Conservation (phyloP, 2,888 invertebrate species). For the Sesia bembeciformis region DNA sequence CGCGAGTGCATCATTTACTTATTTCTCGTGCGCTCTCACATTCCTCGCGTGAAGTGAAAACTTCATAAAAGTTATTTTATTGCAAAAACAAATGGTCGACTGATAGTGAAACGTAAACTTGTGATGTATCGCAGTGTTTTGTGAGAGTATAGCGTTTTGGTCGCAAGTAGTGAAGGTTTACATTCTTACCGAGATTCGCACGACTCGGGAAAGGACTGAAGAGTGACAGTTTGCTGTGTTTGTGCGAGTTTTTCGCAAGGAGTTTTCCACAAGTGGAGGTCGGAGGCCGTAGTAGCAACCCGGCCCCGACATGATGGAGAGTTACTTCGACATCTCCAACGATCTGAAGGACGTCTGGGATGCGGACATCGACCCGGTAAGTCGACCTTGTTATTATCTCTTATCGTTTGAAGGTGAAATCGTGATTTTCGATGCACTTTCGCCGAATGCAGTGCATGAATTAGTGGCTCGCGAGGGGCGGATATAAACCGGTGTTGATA, state of each 20-base stretch:
- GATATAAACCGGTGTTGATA: constrained; percentile 13
- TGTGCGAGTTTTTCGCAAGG: constrained; percentile 41
- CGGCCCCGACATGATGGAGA: constrained; percentile 80
- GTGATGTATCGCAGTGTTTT: constrained; percentile 55
- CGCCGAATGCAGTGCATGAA: constrained; percentile 1
- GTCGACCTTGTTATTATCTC: constrained; percentile 54
- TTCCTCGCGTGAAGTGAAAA: constrained; percentile 61
- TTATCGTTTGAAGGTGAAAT: constrained; percentile 34
- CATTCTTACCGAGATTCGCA: constrained; percentile 38
- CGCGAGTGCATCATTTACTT: constrained; percentile 14
- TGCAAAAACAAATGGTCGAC: constrained; percentile 56
- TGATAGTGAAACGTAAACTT: constrained; percentile 62
- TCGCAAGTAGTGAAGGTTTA: constrained; percentile 31
- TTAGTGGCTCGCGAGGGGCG: constrained; percentile 3
- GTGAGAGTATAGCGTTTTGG: constrained; percentile 27
- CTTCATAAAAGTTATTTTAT: constrained; percentile 47
- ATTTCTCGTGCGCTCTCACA: constrained; percentile 14
- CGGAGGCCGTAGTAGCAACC: constrained; percentile 45
- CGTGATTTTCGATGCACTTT: constrained; percentile 1
- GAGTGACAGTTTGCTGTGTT: constrained; percentile 57
- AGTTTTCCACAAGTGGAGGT: constrained; percentile 35
- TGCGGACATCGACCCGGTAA: constrained; percentile 88
- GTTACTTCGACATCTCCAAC: constrained; percentile 83
- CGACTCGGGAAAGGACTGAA: constrained; percentile 39
- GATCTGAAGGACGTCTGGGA: constrained; percentile 88